Conservation (phyloP, 2,113 vertebrate genomes). For the Chaetura pelagica region DNA sequence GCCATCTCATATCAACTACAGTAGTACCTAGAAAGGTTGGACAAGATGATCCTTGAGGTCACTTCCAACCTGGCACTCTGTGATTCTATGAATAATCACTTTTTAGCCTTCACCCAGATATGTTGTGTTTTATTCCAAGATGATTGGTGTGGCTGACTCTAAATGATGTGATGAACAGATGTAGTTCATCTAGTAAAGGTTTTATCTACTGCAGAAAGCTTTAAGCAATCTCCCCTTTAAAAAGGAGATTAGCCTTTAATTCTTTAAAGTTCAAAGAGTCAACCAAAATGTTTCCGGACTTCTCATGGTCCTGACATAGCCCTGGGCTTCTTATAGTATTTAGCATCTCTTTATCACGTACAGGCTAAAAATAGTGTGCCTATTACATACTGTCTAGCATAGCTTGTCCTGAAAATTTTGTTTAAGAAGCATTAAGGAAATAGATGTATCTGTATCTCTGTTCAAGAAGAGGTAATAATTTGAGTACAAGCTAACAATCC, state of each 20-base stretch:
- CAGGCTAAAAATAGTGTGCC: background rate
- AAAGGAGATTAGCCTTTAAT: constrained; percentile 37
- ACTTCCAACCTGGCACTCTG: too few species aligned
- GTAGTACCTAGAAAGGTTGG: too few species aligned
- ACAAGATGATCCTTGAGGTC: too few species aligned
- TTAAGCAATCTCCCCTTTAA: constrained; percentile 10
- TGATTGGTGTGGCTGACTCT: background rate
- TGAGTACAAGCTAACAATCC: background rate
- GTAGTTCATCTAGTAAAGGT: background rate
- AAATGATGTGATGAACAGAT: constrained; percentile 7
- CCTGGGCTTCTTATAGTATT: background rate
- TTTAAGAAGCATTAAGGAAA: background rate
- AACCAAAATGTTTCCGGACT: background rate
- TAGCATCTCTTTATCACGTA: background rate
- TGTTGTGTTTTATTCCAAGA: background rate
- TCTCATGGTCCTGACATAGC: background rate
- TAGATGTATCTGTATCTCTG: background rate
- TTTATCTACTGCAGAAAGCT: background rate
- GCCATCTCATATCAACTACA: too few species aligned
- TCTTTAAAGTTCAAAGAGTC: constrained; percentile 40
- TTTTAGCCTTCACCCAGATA: background rate
- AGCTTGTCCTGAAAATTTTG: background rate
- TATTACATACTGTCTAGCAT: background rate
- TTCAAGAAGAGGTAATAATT: background rate
- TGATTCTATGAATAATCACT: background rate